Conservation (phyloP, 2,113 vertebrate species). For the Lepisosteus oculatus region DNA sequence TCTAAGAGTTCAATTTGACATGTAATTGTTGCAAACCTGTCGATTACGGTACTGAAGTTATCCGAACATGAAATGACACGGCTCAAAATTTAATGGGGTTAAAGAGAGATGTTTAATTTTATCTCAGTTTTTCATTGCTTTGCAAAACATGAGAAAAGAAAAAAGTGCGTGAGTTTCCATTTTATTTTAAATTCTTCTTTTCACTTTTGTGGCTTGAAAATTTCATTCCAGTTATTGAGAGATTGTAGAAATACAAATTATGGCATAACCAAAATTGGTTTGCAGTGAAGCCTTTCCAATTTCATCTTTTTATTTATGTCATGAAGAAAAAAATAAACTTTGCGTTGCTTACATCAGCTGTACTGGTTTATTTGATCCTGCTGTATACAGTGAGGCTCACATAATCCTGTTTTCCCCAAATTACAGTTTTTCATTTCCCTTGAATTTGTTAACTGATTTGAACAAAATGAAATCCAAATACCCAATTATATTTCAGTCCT, state of each 20-base stretch:
- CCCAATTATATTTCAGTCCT: slow-evolving; percentile 53
- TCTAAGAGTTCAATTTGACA: too few relatives aligned
- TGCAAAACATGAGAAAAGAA: too few relatives aligned
- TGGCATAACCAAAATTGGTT: slow-evolving; percentile 45
- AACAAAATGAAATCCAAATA: slow-evolving; percentile 46
- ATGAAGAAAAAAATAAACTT: slow-evolving; percentile 21
- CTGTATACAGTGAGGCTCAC: slow-evolving; percentile 10
- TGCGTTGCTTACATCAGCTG: not conserved
- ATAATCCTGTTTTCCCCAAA: slow-evolving; percentile 23
- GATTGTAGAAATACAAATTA: slow-evolving; percentile 48
- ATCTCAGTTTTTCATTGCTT: too few relatives aligned
- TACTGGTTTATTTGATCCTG: slow-evolving; percentile 7
- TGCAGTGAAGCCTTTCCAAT: slow-evolving; percentile 50
- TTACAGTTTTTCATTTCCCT: slow-evolving; percentile 49
- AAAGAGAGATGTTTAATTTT: too few relatives aligned
- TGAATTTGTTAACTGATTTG: slow-evolving; percentile 37
- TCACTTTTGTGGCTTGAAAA: slow-evolving; percentile 36
- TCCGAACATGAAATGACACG: too few relatives aligned
- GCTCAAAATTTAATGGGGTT: too few relatives aligned
- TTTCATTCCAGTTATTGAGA: slow-evolving; percentile 38
- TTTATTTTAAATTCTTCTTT: slow-evolving; percentile 1
- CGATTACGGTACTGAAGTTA: too few relatives aligned
- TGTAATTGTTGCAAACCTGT: too few relatives aligned
- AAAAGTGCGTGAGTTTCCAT: too few relatives aligned
- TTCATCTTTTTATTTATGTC: slow-evolving; percentile 66